Base-by-base conservation (phyloP, 1,140 invertebrate species). In the Parasteatoda tepidariorum region DNA sequence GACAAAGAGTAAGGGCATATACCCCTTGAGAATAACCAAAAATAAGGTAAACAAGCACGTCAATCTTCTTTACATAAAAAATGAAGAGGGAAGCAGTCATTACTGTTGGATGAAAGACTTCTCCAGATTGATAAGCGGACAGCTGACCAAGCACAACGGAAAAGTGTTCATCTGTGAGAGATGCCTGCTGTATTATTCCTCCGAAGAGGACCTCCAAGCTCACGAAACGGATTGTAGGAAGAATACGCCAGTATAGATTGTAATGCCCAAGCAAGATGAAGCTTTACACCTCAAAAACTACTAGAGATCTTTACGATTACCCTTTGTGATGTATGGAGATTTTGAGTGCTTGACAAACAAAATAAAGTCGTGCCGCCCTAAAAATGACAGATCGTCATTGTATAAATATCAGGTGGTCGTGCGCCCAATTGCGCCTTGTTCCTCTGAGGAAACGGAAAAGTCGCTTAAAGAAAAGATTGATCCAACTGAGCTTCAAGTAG, bases 1-100 rank as follows among this genome's bases (percentile, higher is more conserved):
- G 15, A 28, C 59, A 0, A 55, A 75, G 57, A 57, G 18, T 1
- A 48, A 13, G 31, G 33, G 22, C 2, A 7, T 67, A 22, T 79
- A 34, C 34, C 67, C 15, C 9, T 74, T 74, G 4, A 18, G 22
- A 22, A n/a, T 28, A 15, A 59, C 70, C 6, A 24, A 54, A 55
- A 54, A 55, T 55, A 74, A 38, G 30, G 6, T n/a, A 55, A 34
- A 81, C 1, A 81, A 81, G 33, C 64, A 81, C 68, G 55, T 67
- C 9, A 61, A 67, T 64, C 28, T 81, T 34, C 38, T 81, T 33
- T 66, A 62, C 31, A 33, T 33, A 5, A 54, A 81, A 67, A 22
- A 73, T 18, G 30, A 73, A n/a, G 5, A 62, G 15, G 5, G 38
- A 41, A 62, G 15, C 61, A 26, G 55, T 18, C 62, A 81, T 55